Evolutionary conservation across 2,888 invertebrate genomes (phyloP).

Genomic region (Athetis lepigone): DNA sequence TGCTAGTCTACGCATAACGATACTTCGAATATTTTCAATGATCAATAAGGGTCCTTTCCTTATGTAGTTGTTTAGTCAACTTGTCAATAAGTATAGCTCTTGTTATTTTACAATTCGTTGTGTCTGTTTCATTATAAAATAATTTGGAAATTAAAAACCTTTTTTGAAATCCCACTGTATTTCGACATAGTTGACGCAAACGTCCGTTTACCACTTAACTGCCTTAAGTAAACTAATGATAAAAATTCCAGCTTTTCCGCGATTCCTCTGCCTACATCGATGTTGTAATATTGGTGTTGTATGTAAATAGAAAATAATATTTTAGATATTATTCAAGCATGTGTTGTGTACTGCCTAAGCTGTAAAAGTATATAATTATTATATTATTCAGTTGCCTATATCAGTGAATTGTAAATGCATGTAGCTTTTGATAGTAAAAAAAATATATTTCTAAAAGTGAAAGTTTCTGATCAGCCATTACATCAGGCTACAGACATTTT

Average conservation of each 20-base stretch:
- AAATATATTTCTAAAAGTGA: background rate
- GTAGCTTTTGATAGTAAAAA: slow-evolving; percentile 16
- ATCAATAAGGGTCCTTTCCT: background rate
- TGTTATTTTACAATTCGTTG: background rate
- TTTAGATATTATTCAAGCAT: slow-evolving; percentile 40
- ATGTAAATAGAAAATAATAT: slow-evolving; percentile 33
- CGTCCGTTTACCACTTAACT: background rate
- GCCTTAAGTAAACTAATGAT: background rate
- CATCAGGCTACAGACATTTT: slow-evolving; percentile 5
- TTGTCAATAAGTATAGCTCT: background rate
- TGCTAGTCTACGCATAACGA: too few relatives aligned
- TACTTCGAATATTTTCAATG: too few relatives aligned
- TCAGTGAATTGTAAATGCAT: slow-evolving; percentile 29
- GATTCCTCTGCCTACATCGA: slow-evolving; percentile 55
- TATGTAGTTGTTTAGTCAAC: background rate
- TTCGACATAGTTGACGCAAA: background rate
- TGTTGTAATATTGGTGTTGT: slow-evolving; percentile 56
- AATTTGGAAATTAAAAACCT: too few relatives aligned
- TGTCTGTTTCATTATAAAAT: background rate
- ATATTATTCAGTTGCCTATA: background rate
- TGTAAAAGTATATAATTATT: slow-evolving; percentile 11
- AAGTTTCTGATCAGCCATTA: background rate
- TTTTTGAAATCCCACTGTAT: too few relatives aligned
- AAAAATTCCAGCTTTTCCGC: slow-evolving; percentile 6
- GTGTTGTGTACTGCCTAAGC: slow-evolving; percentile 60